Evolutionary conservation across 2,113 vertebrate species (phyloP).

Genomic region (Atractosteus spatula): DNA sequence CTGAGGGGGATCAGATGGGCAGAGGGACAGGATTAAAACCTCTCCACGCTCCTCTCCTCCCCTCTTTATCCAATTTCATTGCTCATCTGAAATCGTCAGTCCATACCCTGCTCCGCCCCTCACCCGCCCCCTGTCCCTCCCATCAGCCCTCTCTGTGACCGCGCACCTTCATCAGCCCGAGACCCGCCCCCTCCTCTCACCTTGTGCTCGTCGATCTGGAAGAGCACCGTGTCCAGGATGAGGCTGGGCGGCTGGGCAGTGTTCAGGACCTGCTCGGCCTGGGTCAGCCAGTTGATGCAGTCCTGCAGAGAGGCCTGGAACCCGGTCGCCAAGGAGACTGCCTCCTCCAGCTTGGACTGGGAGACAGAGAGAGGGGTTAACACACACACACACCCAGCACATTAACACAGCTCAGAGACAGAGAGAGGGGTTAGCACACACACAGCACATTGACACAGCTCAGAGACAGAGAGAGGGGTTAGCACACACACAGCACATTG

Average conservation of each 20-base stretch:
- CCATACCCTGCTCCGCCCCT: too few relatives aligned
- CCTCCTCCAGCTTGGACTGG: conserved; percentile 92
- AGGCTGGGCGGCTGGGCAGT: conserved; percentile 85
- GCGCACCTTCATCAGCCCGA: too few relatives aligned
- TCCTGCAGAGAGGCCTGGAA: conserved; percentile 97
- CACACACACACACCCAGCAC: neutral
- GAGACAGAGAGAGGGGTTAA: conserved; percentile 1
- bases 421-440: neutral
- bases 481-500: too few relatives aligned
- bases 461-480: too few relatives aligned
- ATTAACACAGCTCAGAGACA: too few relatives aligned
- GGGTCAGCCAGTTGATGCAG: conserved; percentile 97
- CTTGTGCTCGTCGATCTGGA: conserved; percentile 98
- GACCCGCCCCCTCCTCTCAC: conserved; percentile 54
- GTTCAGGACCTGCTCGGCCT: conserved; percentile 93
- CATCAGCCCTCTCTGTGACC: neutral
- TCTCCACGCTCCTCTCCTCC: conserved; percentile 23
- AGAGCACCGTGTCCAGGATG: conserved; percentile 85
- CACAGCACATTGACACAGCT: too few relatives aligned
- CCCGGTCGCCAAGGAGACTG: conserved; percentile 81
- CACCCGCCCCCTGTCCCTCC: neutral
- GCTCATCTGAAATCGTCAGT: too few relatives aligned
- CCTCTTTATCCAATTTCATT: conserved; percentile 36
- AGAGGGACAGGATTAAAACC: neutral
- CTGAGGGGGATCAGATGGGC: conserved; percentile 51